phyloP scores from a whole-genome alignment of 2,888 invertebrate genomes.

The Cheiracanthium punctorium region DNA sequence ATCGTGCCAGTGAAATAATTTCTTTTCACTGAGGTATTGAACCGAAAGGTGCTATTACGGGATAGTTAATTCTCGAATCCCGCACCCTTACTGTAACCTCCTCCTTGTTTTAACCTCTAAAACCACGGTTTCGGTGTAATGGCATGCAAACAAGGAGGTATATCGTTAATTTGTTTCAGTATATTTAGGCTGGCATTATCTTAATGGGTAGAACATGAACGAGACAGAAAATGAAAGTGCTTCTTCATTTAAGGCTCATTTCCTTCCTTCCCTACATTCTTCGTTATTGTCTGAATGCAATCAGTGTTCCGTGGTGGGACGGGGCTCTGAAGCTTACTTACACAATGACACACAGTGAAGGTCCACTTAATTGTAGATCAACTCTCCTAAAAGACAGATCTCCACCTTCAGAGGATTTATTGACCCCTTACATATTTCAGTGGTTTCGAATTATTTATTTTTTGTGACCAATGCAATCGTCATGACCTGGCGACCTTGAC shows the following conservation, averaged over 20 bases:
- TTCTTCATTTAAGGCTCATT: background rate
- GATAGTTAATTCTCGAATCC: no score
- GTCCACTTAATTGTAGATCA: constrained; percentile 16
- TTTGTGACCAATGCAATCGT: constrained; percentile 28
- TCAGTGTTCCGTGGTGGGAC: background rate
- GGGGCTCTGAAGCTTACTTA: background rate
- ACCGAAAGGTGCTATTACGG: no score
- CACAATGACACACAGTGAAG: constrained; percentile 27
- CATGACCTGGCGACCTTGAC: constrained; percentile 38
- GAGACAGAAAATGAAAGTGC: background rate
- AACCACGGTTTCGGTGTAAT: background rate
- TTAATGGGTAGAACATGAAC: background rate
- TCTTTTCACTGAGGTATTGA: no score
- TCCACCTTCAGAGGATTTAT: constrained; percentile 24
- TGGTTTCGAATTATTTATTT: background rate
- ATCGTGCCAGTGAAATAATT: no score
- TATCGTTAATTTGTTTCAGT: background rate
- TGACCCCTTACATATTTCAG: constrained; percentile 26
- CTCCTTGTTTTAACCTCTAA: no score
- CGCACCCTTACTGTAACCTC: no score
- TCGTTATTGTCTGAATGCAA: background rate
- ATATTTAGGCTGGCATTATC: background rate
- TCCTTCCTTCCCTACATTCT: background rate
- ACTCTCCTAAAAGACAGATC: background rate
- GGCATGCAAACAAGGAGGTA: background rate